phyloP scores from a whole-genome alignment of 2,113 vertebrate genomes.

The Chaenogobius annularis region DNA sequence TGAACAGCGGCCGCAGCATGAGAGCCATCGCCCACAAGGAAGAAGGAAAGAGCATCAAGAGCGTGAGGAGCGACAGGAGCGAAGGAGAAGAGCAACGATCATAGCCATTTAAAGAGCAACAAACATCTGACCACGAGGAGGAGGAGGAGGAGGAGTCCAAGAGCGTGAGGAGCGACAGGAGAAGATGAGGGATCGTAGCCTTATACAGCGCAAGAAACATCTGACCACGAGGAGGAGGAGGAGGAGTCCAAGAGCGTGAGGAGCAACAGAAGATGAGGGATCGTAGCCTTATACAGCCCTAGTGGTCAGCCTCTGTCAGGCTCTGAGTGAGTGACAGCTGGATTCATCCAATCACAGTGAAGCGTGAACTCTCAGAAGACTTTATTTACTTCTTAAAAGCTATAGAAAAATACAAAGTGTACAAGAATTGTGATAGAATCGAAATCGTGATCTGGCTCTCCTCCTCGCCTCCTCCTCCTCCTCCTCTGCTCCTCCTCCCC shows the following conservation, averaged over 20 bases:
- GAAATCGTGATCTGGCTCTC: not conserved
- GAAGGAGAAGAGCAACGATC: slow-evolving; percentile 71
- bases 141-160: slow-evolving; percentile 71
- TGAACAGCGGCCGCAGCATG: slow-evolving; percentile 87
- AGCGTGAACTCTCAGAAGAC: no score
- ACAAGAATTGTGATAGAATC: no score
- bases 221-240: not conserved
- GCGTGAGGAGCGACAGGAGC: slow-evolving; percentile 75
- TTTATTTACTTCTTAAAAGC: no score
- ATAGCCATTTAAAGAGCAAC: not conserved
- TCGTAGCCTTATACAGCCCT: no score
- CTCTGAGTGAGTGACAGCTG: no score
- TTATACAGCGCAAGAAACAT: not conserved
- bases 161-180: not conserved
- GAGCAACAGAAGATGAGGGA: no score
- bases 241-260: no score
- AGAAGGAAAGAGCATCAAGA: slow-evolving; percentile 78
- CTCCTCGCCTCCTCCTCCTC: not conserved
- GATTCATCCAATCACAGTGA: no score
- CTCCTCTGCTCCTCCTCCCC: no score
- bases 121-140: slow-evolving; percentile 12
- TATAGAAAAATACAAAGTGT: no score
- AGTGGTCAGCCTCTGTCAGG: no score
- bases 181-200: not conserved
- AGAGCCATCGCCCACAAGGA: slow-evolving; percentile 81